A percentile compares a stretch with the other conserved stretches of the same genome.
These are phyloP conservation scores for Miniopterus natalensis DNA, from an alignment of 2,113 vertebrate genomes.

Conservation along the genomic window DNA sequence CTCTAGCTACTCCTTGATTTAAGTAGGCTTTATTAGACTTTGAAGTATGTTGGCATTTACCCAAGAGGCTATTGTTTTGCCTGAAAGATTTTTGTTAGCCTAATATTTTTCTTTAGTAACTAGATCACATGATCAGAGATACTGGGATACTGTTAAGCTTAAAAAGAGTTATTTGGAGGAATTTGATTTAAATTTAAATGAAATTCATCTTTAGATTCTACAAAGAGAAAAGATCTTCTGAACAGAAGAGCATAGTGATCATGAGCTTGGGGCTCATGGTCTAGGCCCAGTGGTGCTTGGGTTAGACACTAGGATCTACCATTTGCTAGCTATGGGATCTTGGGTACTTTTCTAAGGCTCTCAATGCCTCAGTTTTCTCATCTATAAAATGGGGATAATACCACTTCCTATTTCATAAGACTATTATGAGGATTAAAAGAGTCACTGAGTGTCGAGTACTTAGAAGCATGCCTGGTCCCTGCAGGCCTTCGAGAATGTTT, in stretches of 20 bases:
- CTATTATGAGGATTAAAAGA: neutral
- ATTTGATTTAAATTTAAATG: slow-evolving; percentile 54
- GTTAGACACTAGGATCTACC: neutral
- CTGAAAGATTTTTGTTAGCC: slow-evolving; percentile 10
- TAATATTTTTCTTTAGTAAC: slow-evolving; percentile 45
- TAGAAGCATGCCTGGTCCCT: neutral
- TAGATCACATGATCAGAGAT: neutral
- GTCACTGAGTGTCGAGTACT: neutral
- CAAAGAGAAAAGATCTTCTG: neutral
- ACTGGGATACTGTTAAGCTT: neutral
- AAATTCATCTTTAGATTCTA: neutral
- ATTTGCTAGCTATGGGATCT: neutral
- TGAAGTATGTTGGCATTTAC: slow-evolving; percentile 29
- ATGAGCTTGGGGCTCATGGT: neutral
- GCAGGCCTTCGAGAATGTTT: neutral
- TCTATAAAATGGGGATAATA: neutral
- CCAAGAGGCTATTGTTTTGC: neutral
- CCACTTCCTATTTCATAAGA: neutral
- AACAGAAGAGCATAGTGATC: neutral
- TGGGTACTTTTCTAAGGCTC: slow-evolving; percentile 3
- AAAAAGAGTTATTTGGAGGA: neutral
- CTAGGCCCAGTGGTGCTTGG: neutral
- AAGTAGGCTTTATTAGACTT: slow-evolving; percentile 63
- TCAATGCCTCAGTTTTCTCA: neutral
- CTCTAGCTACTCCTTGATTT: slow-evolving; percentile 69